These are phyloP conservation scores for Rhynchomys soricoides DNA, from an alignment of 2,113 vertebrate species.

Conservation along the genomic window DNA sequence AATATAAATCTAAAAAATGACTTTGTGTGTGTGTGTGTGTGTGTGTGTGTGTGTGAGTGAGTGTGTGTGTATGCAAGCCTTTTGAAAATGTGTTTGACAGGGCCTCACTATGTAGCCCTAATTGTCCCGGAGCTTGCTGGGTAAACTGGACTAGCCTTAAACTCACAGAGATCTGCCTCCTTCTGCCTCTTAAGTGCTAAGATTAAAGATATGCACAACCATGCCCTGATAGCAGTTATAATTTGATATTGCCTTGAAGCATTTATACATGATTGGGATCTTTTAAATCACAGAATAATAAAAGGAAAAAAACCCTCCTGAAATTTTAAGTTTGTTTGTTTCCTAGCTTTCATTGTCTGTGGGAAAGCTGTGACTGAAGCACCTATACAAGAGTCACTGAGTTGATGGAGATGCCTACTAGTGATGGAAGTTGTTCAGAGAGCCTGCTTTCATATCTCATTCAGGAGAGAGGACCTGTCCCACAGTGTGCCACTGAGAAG, in stretches of 20 bases:
- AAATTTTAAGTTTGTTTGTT: conserved; percentile 58
- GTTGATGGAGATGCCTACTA: conserved; percentile 66
- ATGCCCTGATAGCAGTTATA: not conserved
- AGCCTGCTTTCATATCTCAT: conserved; percentile 44
- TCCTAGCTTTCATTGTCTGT: conserved; percentile 62
- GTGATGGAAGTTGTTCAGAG: conserved; percentile 43
- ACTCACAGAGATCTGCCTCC: not conserved
- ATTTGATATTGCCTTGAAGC: conserved; percentile 32
- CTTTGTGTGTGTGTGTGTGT: not conserved
- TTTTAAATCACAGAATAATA: conserved; percentile 38
- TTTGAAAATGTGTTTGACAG: not conserved
- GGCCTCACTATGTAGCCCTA: not conserved
- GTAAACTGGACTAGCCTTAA: not conserved
- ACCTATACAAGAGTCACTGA: not conserved
- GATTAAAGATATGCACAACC: not conserved
- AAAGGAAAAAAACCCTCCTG: not conserved
- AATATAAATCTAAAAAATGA: not conserved
- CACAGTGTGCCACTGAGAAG: conserved; percentile 36
- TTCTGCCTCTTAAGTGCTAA: not conserved
- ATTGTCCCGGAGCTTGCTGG: not conserved
- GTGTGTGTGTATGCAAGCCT: not conserved
- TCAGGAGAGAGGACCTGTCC: conserved; percentile 28
- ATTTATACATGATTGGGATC: not conserved
- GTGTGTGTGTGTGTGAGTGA: no score
- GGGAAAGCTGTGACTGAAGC: conserved; percentile 31